phyloP scores from a whole-genome alignment of 2,888 invertebrate genomes.

The Anorthoa munda region DNA sequence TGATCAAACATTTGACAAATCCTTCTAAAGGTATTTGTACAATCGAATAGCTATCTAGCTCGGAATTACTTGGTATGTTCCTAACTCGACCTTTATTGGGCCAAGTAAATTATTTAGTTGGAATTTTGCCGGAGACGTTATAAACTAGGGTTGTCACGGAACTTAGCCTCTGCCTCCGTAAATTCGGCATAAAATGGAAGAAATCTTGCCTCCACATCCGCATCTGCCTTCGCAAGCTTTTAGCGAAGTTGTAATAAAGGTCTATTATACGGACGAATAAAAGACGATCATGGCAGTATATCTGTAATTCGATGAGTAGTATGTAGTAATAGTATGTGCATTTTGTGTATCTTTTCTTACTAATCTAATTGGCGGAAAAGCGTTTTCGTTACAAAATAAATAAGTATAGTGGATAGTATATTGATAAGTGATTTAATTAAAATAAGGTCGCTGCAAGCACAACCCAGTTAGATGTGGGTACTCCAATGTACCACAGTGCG shows the following conservation, averaged over 20 bases:
- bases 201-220: not conserved
- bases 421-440: no score
- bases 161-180: not conserved
- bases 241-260: not conserved
- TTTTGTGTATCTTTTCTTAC: no score
- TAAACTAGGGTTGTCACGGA: not conserved
- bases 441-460: no score
- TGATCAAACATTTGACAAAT: constrained; percentile 73
- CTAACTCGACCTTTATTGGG: constrained; percentile 17
- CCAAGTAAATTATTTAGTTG: not conserved
- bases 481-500: no score
- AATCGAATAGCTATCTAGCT: constrained; percentile 70
- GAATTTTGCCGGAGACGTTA: constrained; percentile 5
- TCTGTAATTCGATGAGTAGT: no score
- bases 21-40: constrained; percentile 70
- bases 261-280: no score
- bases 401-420: no score
- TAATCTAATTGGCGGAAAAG: no score
- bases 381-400: no score
- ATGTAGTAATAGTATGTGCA: no score
- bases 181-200: not conserved
- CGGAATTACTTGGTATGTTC: constrained; percentile 65
- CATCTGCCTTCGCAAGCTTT: not conserved
- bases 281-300: no score
- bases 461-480: no score